Conservation (phyloP, 1,140 invertebrate species). For the Lucilia sericata region DNA sequence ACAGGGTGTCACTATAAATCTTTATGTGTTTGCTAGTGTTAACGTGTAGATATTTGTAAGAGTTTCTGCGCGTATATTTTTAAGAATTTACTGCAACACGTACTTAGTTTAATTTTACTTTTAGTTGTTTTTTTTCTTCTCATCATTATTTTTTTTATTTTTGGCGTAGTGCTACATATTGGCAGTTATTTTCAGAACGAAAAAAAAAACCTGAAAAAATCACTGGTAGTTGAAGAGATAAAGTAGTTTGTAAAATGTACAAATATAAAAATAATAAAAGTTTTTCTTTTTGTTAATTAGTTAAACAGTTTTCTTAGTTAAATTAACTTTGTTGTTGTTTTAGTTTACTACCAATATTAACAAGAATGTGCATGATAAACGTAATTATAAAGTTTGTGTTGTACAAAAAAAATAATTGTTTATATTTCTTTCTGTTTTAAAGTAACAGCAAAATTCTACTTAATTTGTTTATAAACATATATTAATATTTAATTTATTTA, state of each 20-base stretch:
- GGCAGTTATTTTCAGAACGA: neutral
- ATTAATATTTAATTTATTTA: no score
- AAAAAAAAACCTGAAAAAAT: neutral
- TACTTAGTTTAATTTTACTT: neutral
- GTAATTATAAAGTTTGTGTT: neutral
- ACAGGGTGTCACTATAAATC: no score
- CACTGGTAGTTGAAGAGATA: no score
- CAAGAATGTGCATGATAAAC: neutral
- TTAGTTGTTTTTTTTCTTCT: neutral
- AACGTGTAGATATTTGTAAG: neutral
- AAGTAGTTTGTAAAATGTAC: no score
- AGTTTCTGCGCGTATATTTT: neutral
- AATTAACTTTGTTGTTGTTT: neutral
- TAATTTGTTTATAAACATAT: no score
- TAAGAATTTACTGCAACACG: slow-evolving; percentile 6
- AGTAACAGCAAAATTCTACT: no score
- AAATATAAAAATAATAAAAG: neutral
- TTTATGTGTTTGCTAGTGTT: no score
- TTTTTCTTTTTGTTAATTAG: slow-evolving; percentile 1
- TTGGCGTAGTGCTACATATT: neutral
- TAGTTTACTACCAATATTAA: neutral
- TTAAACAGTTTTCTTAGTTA: neutral
- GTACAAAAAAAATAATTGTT: no score
- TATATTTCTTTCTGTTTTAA: no score
- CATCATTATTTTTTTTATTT: neutral